phyloP scores from a whole-genome alignment of 1,140 invertebrate species.

The Philopotamus ludificatus region DNA sequence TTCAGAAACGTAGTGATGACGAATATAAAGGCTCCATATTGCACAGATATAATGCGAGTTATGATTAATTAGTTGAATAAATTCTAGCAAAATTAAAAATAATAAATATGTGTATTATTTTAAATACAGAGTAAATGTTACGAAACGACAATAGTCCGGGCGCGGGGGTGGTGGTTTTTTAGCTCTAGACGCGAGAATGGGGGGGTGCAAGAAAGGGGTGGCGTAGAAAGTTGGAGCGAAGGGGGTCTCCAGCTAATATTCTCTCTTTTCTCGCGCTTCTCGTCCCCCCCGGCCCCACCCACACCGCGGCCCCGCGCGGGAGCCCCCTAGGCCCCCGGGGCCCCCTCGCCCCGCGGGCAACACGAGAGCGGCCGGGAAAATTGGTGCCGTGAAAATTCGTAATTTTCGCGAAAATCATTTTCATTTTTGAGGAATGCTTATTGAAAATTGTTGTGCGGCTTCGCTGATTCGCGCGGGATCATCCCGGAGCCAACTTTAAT shows the following conservation, averaged over 20 bases:
- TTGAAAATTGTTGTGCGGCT: conserved; percentile 39
- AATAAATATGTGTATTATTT: too few relatives aligned
- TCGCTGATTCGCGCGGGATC: conserved; percentile 35
- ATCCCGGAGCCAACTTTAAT: conserved; percentile 25
- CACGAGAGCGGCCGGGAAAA: conserved; percentile 26
- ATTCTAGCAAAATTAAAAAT: too few relatives aligned
- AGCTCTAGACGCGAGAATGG: conserved; percentile 33
- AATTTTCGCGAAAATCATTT: conserved; percentile 40
- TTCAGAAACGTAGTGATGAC: too few relatives aligned
- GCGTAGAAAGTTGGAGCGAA: conserved; percentile 11
- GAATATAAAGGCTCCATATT: too few relatives aligned
- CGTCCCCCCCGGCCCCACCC: conserved; percentile 7
- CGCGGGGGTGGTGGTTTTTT: conserved; percentile 37
- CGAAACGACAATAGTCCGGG: conserved; percentile 27
- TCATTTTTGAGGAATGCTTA: conserved; percentile 37
- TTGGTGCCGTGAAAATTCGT: conserved; percentile 40
- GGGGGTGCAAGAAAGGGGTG: conserved; percentile 6
- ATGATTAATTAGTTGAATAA: too few relatives aligned
- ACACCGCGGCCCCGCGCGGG: conserved; percentile 24
- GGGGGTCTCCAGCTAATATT: conserved; percentile 37
- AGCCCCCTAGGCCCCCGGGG: neutral
- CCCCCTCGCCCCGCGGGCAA: conserved; percentile 6
- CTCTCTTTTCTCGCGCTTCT: conserved; percentile 33
- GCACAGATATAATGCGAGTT: too few relatives aligned
- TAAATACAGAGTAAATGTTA: conserved; percentile 16